A percentile compares a stretch with the other conserved stretches of the same genome.
Conservation (phyloP, 2,888 invertebrate genomes). For the Empis livida region DNA sequence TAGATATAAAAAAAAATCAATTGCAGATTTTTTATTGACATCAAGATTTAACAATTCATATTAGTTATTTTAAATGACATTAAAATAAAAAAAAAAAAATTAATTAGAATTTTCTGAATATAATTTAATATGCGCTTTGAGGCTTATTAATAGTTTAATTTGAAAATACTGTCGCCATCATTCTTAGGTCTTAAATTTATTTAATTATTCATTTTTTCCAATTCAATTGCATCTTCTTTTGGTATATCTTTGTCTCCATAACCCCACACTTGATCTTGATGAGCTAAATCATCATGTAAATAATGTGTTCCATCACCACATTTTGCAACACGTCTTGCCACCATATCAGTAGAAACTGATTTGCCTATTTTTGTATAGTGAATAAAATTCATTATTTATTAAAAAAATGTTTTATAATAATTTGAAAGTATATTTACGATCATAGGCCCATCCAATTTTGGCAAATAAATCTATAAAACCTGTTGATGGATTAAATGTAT, state of each 20-base stretch:
- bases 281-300: constrained; percentile 28
- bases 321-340: constrained; percentile 42
- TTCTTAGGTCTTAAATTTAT: too few species aligned
- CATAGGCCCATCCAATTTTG: constrained; percentile 68
- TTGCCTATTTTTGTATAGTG: constrained; percentile 31
- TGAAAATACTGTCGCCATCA: neutral
- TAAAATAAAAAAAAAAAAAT: too few species aligned
- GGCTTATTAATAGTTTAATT: neutral
- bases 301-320: constrained; percentile 47
- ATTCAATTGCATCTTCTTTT: constrained; percentile 41
- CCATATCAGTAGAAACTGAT: constrained; percentile 44
- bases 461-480: constrained; percentile 69
- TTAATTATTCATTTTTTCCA: constrained; percentile 40
- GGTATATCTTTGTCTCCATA: constrained; percentile 47
- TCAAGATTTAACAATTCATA: too few species aligned
- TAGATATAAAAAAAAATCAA: too few species aligned
- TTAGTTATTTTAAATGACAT: too few species aligned
- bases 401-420: neutral
- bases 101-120: too few species aligned
- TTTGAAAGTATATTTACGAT: constrained; percentile 38
- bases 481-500: constrained; percentile 60
- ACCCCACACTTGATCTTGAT: constrained; percentile 43
- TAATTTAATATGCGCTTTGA: too few species aligned
- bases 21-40: too few species aligned
- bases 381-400: neutral